Base-by-base conservation (phyloP, 2,888 invertebrate species). In the Eristalis intricaria region DNA sequence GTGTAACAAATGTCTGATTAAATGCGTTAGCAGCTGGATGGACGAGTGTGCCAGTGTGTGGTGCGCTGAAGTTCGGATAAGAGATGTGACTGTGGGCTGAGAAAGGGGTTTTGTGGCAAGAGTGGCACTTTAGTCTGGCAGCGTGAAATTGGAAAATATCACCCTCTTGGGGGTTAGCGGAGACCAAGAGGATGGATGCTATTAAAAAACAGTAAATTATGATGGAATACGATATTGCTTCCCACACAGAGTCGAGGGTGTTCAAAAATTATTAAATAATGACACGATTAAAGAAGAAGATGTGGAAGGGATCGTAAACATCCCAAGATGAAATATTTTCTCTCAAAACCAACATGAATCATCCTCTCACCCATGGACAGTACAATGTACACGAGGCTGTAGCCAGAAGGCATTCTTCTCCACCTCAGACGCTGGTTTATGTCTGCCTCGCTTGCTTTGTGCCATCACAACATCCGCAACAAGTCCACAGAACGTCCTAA, bases 401-500 rank as follows among this genome's bases (percentile, higher is more conserved):
- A 19, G 50, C 50, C 50, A 50, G 50, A 19, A 19, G 50, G 50
- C 19, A 32, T 19, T 19, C 8, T 50, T 7, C 8, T 19, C 19
- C 50, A 50, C 43, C 43, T 63, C n/a, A 69, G 60, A 32, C 11
- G 71, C 32, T 71, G 70, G 74, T 70, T 32, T 70, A 40, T 74
- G 78, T 86, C 73, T 29, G 29, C 4, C 29, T 29, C 29, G 4
- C 29, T 26, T n/a, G 43, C n/a, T 76, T 82, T 86, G 78, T 86
- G 78, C 61, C 32, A 75, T 75, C 70, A 60, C 75, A 87, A 87
- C 87, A 87, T 84, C 87, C 87, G 87, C 84, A 83, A 87, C 87
- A 87, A 87, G 87, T 87, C 75, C 87, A 80, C 87, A 87, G 84
- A 79, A 80, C 71, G 84, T 71, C 84, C 84, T 87, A 87, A 87